Percentiles rank a stretch among this genome's conserved stretches.
phyloP scores from a whole-genome alignment of 1,140 invertebrate species.

The Matsumurasca onukii region DNA sequence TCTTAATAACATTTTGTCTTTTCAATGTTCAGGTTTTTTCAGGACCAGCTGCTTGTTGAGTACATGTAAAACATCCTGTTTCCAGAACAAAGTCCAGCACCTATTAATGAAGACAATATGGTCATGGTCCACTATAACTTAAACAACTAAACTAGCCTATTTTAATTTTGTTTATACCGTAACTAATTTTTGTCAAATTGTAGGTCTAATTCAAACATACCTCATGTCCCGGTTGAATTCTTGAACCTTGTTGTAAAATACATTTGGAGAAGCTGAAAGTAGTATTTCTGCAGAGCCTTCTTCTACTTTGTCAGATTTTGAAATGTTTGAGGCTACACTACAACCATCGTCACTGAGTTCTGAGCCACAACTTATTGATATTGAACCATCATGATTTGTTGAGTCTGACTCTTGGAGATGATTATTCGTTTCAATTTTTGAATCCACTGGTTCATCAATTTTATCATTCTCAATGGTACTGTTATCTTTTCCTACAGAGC shows the following conservation, averaged over 20 bases:
- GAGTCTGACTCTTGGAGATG: not conserved
- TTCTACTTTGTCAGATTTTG: constrained; percentile 2
- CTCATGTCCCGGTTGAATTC: constrained; percentile 97
- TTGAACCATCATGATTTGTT: constrained; percentile 14
- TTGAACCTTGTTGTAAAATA: constrained; percentile 98
- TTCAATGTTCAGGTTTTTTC: not conserved
- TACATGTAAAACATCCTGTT: not conserved
- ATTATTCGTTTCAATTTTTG: not conserved
- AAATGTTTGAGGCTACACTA: not conserved
- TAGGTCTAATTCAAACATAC: constrained; percentile 48
- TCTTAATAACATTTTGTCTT: constrained; percentile 11
- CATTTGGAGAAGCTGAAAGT: constrained; percentile 57
- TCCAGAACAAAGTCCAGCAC: not conserved
- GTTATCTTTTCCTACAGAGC: not conserved
- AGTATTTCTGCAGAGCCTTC: constrained; percentile 25
- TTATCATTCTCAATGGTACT: not conserved
- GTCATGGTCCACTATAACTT: not conserved
- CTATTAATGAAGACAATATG: not conserved
- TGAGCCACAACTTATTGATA: not conserved
- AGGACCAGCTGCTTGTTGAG: not conserved
- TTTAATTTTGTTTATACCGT: not conserved
- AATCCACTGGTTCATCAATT: not conserved
- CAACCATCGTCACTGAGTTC: not conserved
- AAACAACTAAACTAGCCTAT: not conserved
- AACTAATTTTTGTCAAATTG: not conserved